These are phyloP conservation scores for Macrochelys suwanniensis DNA, from an alignment of 2,797 vertebrate species.

Conservation along the genomic window DNA sequence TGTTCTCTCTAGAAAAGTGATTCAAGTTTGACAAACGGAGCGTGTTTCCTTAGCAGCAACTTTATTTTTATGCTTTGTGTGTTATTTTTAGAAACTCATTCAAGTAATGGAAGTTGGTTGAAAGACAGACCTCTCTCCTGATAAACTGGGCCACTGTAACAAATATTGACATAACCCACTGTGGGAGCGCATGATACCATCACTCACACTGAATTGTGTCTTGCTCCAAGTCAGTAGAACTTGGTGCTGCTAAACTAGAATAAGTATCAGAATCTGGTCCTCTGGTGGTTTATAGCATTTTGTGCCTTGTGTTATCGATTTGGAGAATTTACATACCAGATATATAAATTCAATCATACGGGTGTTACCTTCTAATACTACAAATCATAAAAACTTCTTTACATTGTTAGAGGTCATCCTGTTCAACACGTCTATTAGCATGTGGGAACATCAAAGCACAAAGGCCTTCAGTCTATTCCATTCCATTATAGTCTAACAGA, in stretches of 20 bases:
- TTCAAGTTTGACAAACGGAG: not conserved
- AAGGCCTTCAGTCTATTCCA: not conserved
- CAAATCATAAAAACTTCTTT: not conserved
- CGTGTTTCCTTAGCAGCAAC: too few relatives aligned
- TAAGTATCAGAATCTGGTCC: not conserved
- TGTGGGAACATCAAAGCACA: not conserved
- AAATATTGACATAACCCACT: not conserved
- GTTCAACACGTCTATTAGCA: not conserved
- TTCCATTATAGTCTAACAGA: not conserved
- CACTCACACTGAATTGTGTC: accelerated
- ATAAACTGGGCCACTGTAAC: not conserved
- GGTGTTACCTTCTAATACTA: not conserved
- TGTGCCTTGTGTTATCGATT: not conserved
- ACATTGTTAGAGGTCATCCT: not conserved
- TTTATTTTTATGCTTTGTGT: not conserved
- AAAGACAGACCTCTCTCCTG: not conserved
- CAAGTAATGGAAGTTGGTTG: too few relatives aligned
- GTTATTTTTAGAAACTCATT: not conserved
- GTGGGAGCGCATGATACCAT: not conserved
- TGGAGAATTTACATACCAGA: not conserved
- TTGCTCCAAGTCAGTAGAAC: not conserved
- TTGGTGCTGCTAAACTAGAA: not conserved
- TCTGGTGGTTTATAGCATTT: not conserved
- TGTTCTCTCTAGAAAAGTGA: not conserved
- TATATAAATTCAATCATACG: not conserved